Evolutionary conservation across 2,113 vertebrate genomes (phyloP).

Genomic region (Hemiprocne comata): DNA sequence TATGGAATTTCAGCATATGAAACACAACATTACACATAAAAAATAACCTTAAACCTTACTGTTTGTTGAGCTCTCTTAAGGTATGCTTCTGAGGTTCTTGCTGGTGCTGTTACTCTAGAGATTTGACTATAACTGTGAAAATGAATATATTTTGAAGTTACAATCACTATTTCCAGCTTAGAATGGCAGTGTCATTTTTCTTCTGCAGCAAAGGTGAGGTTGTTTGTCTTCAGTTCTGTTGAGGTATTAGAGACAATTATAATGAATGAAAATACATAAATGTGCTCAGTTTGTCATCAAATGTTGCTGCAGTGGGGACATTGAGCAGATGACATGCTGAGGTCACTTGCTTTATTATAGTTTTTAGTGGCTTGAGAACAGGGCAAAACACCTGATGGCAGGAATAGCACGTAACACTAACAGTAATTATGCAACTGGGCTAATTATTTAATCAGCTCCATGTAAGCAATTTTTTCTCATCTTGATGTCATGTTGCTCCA

Average conservation of each 20-base stretch:
- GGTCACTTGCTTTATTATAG: neutral
- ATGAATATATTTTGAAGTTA: neutral
- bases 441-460: conserved; percentile 18
- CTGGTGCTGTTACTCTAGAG: neutral
- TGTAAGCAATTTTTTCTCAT: neutral
- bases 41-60: neutral
- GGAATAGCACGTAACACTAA: neutral
- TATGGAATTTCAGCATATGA: neutral
- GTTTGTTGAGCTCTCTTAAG: neutral
- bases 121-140: neutral
- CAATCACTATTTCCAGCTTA: neutral
- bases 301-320: neutral
- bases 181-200: neutral
- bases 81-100: neutral
- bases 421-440: neutral
- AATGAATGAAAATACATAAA: neutral
- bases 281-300: neutral
- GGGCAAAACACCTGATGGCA: neutral
- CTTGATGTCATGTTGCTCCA: neutral
- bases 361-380: neutral
- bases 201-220: neutral
- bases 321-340: neutral
- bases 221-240: neutral
- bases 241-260: neutral
- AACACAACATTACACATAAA: neutral